Conservation (phyloP, 2,888 invertebrate genomes). For the Boloria euphrosyne region DNA sequence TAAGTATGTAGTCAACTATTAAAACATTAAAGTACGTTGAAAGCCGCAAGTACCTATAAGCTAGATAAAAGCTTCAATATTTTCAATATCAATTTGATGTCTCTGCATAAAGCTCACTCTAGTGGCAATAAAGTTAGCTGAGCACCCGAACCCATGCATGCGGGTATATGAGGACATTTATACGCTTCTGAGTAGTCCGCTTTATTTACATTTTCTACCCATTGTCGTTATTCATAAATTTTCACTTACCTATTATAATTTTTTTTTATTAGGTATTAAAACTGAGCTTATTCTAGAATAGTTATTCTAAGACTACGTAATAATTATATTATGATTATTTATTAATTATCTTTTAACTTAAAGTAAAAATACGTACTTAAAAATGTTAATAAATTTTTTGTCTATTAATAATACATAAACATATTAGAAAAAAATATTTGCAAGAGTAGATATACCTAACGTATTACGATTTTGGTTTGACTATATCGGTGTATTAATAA, state of each 20-base stretch:
- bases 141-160: slow-evolving; percentile 23
- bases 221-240: slow-evolving; percentile 10
- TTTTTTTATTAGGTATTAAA: slow-evolving; percentile 1
- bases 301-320: no score
- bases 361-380: no score
- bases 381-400: no score
- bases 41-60: not conserved
- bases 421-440: no score
- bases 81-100: slow-evolving; percentile 26
- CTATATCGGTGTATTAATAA: no score
- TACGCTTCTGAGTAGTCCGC: slow-evolving; percentile 23
- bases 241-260: slow-evolving; percentile 6
- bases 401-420: no score
- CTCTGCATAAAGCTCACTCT: slow-evolving; percentile 19
- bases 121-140: slow-evolving; percentile 25
- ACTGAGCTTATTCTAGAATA: no score
- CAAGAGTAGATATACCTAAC: no score
- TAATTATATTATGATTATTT: no score
- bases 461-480: no score
- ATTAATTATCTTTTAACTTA: no score
- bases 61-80: slow-evolving; percentile 9
- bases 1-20: no score
- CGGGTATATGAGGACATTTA: slow-evolving; percentile 23
- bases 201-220: slow-evolving; percentile 32
- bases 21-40: not conserved